phyloP scores from a whole-genome alignment of 1,140 invertebrate genomes.

The Drosophila auraria region DNA sequence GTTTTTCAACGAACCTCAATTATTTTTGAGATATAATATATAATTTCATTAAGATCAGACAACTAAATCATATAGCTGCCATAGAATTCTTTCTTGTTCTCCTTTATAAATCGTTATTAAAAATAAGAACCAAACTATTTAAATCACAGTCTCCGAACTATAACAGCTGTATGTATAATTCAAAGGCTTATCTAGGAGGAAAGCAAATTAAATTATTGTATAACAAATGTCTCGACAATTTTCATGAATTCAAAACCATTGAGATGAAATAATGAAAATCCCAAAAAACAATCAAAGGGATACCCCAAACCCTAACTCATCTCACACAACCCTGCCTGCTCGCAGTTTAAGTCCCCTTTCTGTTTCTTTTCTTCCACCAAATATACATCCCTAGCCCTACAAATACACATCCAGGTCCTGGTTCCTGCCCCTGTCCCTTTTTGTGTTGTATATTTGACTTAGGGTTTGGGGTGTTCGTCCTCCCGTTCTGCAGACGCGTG shows the following conservation, averaged over 20 bases:
- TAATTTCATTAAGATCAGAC: no score
- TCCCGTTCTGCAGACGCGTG: conserved; percentile 53
- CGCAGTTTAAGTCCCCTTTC: conserved; percentile 15
- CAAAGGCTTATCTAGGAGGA: conserved; percentile 36
- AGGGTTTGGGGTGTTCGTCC: conserved; percentile 42
- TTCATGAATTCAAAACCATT: conserved; percentile 81
- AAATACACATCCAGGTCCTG: conserved; percentile 30
- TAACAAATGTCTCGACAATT: conserved; percentile 79
- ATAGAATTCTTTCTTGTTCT: no score
- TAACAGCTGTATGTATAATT: conserved; percentile 36
- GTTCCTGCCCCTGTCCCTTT: conserved; percentile 26
- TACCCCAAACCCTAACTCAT: conserved; percentile 48
- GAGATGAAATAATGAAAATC: conserved; percentile 83
- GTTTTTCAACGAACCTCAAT: no score
- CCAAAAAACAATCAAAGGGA: conserved; percentile 82
- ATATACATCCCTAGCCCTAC: conserved; percentile 33
- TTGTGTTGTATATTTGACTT: conserved; percentile 48
- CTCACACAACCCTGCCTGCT: conserved; percentile 19
- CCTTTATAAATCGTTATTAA: no score
- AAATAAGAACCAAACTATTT: background rate
- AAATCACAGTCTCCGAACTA: conserved; percentile 1
- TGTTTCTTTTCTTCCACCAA: conserved; percentile 33
- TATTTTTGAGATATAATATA: no score
- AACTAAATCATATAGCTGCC: no score
- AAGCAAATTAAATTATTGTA: conserved; percentile 78